phyloP scores from a whole-genome alignment of 2,113 vertebrate genomes.

The Mobula birostris region DNA sequence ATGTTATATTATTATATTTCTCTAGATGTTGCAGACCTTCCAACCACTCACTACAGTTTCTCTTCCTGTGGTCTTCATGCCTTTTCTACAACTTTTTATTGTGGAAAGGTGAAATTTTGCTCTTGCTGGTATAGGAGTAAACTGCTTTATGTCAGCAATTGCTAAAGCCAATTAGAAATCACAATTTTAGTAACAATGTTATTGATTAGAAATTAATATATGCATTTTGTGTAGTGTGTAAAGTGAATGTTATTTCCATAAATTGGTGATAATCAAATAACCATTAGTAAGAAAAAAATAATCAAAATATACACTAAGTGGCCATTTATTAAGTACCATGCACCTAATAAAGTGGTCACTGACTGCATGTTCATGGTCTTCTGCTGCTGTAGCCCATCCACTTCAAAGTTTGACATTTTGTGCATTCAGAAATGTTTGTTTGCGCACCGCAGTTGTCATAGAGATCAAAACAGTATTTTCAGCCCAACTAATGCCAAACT shows the following conservation, averaged over 20 bases:
- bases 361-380: too few relatives aligned
- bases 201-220: background rate
- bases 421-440: too few relatives aligned
- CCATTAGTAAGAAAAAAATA: background rate
- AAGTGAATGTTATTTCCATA: background rate
- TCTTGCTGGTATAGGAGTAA: background rate
- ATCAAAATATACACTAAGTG: too few relatives aligned
- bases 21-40: background rate
- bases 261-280: background rate
- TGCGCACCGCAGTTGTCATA: too few relatives aligned
- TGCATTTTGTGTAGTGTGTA: background rate
- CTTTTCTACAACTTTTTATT: background rate
- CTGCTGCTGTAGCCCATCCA: too few relatives aligned
- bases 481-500: too few relatives aligned
- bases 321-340: too few relatives aligned
- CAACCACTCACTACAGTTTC: background rate
- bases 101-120: background rate
- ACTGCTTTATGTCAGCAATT: background rate
- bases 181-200: background rate
- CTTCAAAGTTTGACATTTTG: too few relatives aligned
- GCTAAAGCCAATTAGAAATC: background rate
- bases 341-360: too few relatives aligned
- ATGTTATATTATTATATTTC: background rate
- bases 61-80: background rate
- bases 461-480: too few relatives aligned